phyloP scores from a whole-genome alignment of 2,113 vertebrate species.

The Boleophthalmus pectinirostris region DNA sequence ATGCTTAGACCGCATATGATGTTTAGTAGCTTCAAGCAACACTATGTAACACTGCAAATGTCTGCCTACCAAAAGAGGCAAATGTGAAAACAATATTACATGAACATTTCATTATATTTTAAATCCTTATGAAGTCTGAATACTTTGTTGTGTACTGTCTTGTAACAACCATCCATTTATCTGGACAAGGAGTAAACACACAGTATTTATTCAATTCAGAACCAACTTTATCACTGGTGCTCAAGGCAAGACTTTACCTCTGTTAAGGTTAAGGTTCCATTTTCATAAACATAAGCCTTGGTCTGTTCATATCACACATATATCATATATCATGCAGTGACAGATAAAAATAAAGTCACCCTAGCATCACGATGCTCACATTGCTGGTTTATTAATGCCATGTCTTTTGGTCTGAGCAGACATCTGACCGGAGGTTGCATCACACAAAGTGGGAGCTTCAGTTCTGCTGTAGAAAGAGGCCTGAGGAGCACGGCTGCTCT shows the following conservation, averaged over 20 bases:
- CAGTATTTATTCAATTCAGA: slow-evolving; percentile 12
- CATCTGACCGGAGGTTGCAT: slow-evolving; percentile 51
- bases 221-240: background rate
- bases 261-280: background rate
- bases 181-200: background rate
- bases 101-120: background rate
- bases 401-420: slow-evolving; percentile 27
- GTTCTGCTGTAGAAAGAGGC: slow-evolving; percentile 37
- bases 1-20: slow-evolving; percentile 23
- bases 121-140: background rate
- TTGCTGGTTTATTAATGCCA: slow-evolving; percentile 26
- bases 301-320: background rate
- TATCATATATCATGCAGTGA: background rate
- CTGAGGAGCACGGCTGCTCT: slow-evolving; percentile 42
- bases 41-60: background rate
- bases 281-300: background rate
- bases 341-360: slow-evolving; percentile 22
- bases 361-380: slow-evolving; percentile 9
- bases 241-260: slow-evolving; percentile 1
- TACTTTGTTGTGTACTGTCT: background rate
- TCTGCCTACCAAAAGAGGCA: background rate
- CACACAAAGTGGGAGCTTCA: slow-evolving; percentile 41
- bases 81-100: background rate
- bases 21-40: background rate
- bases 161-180: background rate